A percentile compares a stretch with the other conserved stretches of the same genome.
Conservation (phyloP, 2,888 invertebrate genomes). For the Scaptodrosophila latifasciaeformis region DNA sequence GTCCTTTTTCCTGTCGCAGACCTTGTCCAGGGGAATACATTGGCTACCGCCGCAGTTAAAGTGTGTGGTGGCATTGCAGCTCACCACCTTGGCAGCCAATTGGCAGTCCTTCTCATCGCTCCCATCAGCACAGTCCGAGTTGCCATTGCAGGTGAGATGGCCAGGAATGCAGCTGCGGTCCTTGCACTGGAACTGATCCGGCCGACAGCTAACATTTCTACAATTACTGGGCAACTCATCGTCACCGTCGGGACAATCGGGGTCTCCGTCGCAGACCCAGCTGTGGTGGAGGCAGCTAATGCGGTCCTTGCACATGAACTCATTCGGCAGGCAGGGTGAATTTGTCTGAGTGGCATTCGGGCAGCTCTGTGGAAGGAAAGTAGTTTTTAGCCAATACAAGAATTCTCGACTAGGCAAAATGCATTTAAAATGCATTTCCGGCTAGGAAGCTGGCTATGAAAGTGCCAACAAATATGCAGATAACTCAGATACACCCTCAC, state of each 20-base stretch:
- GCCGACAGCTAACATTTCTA: constrained; percentile 85
- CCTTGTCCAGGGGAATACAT: constrained; percentile 86
- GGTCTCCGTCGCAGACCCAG: constrained; percentile 90
- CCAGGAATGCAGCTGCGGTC: constrained; percentile 88
- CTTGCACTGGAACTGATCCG: constrained; percentile 91
- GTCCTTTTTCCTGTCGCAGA: constrained; percentile 90
- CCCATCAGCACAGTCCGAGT: constrained; percentile 87
- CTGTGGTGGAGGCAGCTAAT: constrained; percentile 86
- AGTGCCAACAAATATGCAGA: constrained; percentile 38
- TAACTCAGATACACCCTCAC: constrained; percentile 19
- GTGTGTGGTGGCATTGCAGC: constrained; percentile 85
- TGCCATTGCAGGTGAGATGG: constrained; percentile 87
- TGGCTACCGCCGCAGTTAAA: constrained; percentile 90
- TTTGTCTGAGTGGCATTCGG: constrained; percentile 76
- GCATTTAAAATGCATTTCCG: constrained; percentile 27
- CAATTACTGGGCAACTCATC: constrained; percentile 83
- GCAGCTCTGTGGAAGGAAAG: constrained; percentile 77
- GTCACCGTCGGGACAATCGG: constrained; percentile 87
- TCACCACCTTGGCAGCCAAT: constrained; percentile 59
- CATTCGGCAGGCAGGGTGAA: constrained; percentile 82
- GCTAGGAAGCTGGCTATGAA: constrained; percentile 38
- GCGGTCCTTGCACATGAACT: constrained; percentile 87
- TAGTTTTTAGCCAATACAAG: constrained; percentile 27
- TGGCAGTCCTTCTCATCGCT: constrained; percentile 89
- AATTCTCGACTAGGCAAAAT: constrained; percentile 18